Percentiles rank a stretch among this genome's conserved stretches.
Conservation (phyloP, 35 echinoderm and acorn worm genomes). For the Apostichopus parvimensis region DNA sequence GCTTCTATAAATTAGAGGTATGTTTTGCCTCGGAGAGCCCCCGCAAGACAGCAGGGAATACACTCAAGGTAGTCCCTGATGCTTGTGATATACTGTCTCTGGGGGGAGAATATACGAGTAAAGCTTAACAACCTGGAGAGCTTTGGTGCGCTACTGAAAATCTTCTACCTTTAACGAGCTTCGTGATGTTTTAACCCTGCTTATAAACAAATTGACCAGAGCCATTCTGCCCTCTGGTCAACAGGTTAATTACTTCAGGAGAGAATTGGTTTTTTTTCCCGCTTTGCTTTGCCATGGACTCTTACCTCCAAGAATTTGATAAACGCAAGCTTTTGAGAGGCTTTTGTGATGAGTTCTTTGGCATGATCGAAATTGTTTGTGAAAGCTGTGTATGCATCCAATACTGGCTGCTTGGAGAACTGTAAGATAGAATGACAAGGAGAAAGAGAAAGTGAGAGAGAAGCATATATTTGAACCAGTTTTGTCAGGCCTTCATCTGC, state of each 20-base stretch:
- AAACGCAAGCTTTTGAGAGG: slow-evolving; percentile 88
- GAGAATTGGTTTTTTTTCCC: neutral
- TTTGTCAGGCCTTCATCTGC: too few relatives aligned
- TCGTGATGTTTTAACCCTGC: neutral
- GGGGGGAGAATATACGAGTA: neutral
- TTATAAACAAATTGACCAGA: neutral
- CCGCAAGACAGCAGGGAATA: neutral
- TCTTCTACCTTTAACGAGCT: neutral
- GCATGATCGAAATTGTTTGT: slow-evolving; percentile 96
- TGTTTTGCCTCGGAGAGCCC: neutral
- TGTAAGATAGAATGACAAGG: slow-evolving; percentile 51
- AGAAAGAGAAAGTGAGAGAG: neutral
- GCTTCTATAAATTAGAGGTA: slow-evolving; percentile 16
- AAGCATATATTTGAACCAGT: neutral
- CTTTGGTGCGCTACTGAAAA: neutral
- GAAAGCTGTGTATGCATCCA: slow-evolving; percentile 95
- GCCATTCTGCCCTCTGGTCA: neutral
- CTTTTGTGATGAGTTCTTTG: slow-evolving; percentile 93
- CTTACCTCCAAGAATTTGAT: slow-evolving; percentile 93
- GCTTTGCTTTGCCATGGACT: neutral
- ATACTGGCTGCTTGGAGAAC: slow-evolving; percentile 93
- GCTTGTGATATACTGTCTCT: neutral
- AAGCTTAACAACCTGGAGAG: neutral
- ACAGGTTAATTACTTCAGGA: slow-evolving; percentile 5
- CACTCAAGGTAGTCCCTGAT: neutral